Base-by-base conservation (phyloP, 2,797 vertebrate species). In the Chelidonichthys spinosus region DNA sequence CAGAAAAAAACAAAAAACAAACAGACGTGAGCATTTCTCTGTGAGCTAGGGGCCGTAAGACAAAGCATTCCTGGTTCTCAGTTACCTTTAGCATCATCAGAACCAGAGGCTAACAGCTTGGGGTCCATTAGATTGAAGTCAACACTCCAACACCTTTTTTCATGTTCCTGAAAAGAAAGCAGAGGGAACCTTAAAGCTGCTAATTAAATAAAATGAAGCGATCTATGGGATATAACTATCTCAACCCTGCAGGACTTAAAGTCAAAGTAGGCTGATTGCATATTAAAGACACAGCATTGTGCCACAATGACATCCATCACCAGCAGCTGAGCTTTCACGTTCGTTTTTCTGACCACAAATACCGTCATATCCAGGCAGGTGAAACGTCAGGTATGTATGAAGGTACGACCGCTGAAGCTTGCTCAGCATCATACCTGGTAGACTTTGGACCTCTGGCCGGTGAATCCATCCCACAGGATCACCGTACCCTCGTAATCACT, bases 111-210 rank as follows among this genome's bases (percentile, higher is more conserved):
- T 91, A 99, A 93, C 15, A 99, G 96, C 89, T 99, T 99, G 13
- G 98, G 98, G 91, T 99, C 98, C 98, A 99, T 99, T 82, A 99
- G 94, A 87, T 99, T 99, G 82, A 99, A 99, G 92, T 99, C 98
- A 50, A 99, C 98, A 77, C 98, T 99, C 98, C 98, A 99, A 92
- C 98, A 99, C 70, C 98, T 95, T 89, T 99, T 99, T 90, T 99
- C 98, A 88, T 99, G 98, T 64, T 99, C 98, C 98, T 99, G 85
- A 85, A 85, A 66, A 79, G 77, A 44, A 79, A 32, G 4, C 11
- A 70, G 18, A 46, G 14, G 33, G 60, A 62, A 25, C 1, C 18
- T 60, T 50, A 54, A 54, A 25, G 25, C 25, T 25, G 25, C 25
- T 25, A 25, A 25, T 25, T 25, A 1, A 25, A 25, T 1, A 25